Conservation (phyloP, 2,797 vertebrate genomes). For the Alosa sapidissima region DNA sequence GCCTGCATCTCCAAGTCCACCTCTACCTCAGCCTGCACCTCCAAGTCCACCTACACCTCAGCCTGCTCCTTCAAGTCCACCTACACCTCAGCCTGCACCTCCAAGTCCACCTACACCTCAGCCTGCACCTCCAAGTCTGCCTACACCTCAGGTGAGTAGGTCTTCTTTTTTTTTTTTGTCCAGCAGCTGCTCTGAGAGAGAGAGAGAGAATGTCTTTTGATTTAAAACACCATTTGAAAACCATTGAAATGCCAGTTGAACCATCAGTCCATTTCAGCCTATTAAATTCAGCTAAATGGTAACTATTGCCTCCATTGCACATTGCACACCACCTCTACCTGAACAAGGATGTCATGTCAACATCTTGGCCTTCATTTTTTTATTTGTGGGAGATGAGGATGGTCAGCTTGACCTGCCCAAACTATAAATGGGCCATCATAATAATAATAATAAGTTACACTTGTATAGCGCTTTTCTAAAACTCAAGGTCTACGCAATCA, state of each 20-base stretch:
- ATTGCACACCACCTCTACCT: too few relatives aligned
- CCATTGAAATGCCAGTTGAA: not conserved
- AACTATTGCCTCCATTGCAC: too few relatives aligned
- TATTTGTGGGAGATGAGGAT: too few relatives aligned
- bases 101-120: not conserved
- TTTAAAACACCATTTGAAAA: too few relatives aligned
- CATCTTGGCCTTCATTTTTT: too few relatives aligned
- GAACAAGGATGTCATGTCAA: too few relatives aligned
- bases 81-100: slow-evolving; percentile 17
- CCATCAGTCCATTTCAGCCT: not conserved
- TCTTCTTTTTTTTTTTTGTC: not conserved
- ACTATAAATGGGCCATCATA: too few relatives aligned
- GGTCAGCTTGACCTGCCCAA: too few relatives aligned
- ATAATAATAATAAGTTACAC: too few relatives aligned
- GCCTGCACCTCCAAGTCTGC: not conserved
- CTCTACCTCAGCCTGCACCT: slow-evolving; percentile 50
- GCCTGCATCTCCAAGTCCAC: slow-evolving; percentile 39
- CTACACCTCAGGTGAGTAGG: not conserved
- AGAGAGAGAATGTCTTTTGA: not conserved
- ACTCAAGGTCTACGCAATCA: too few relatives aligned
- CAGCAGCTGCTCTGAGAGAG: not conserved
- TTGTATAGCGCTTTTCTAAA: not conserved
- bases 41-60: slow-evolving; percentile 39
- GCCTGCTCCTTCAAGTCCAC: slow-evolving; percentile 49
- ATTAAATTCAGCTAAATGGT: too few relatives aligned